These are phyloP conservation scores for Nycticorax nycticorax DNA, from an alignment of 2,113 vertebrate genomes.

Conservation along the genomic window DNA sequence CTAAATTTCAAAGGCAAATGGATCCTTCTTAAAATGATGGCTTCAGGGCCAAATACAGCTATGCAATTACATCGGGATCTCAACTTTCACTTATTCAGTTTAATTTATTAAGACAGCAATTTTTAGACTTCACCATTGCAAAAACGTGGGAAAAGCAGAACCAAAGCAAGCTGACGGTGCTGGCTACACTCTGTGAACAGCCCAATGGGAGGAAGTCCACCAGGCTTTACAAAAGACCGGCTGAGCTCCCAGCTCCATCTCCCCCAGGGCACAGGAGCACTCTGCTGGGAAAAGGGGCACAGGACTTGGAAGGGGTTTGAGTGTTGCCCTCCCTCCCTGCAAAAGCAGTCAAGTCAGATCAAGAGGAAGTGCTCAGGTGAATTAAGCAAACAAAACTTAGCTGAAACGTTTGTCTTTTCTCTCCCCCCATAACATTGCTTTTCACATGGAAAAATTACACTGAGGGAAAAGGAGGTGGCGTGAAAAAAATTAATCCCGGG, in stretches of 20 bases:
- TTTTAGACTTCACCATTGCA: neutral
- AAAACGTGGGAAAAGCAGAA: neutral
- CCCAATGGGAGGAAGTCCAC: neutral
- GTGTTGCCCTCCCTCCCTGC: neutral
- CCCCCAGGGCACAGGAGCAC: neutral
- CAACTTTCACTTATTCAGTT: neutral
- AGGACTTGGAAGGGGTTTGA: neutral
- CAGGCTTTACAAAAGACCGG: neutral
- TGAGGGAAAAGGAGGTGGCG: neutral
- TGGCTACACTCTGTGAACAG: neutral
- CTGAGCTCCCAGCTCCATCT: neutral
- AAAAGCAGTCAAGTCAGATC: neutral
- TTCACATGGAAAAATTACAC: neutral
- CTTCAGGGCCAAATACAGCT: neutral
- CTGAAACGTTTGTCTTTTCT: neutral
- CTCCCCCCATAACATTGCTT: neutral
- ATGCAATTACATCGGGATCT: neutral
- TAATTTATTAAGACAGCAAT: neutral
- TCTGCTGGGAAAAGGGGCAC: neutral
- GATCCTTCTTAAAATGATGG: neutral
- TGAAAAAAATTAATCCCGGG: neutral
- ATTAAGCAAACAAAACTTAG: neutral
- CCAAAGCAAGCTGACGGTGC: neutral
- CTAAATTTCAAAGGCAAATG: neutral
- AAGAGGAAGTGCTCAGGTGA: neutral